Evolutionary conservation across 1,140 invertebrate genomes (phyloP).

Genomic region (Pararge aegeria): DNA sequence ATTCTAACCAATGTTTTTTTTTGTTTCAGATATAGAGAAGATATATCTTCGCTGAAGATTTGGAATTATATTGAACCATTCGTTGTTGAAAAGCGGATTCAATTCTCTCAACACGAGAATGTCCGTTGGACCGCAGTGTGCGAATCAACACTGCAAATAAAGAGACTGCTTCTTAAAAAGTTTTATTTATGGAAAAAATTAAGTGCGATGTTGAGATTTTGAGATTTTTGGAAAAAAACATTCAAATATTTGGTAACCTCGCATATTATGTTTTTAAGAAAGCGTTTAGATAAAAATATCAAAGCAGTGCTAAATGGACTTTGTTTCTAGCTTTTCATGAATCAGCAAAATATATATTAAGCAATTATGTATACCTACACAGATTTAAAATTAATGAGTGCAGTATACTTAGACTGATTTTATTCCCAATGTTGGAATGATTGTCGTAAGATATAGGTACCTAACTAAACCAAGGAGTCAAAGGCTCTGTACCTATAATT

Average conservation of each 20-base stretch:
- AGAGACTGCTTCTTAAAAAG: neutral
- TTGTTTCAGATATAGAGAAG: neutral
- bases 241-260: conserved; percentile 41
- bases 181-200: neutral
- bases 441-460: neutral
- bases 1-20: neutral
- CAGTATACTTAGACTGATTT: neutral
- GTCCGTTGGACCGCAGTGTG: neutral
- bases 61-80: too few species aligned
- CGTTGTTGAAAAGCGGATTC: neutral
- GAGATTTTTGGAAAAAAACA: conserved; percentile 39
- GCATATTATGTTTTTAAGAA: conserved; percentile 25
- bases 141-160: neutral
- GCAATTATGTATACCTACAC: too few species aligned
- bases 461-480: neutral
- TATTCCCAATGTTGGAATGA: neutral
- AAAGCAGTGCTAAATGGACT: neutral
- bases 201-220: neutral
- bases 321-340: neutral
- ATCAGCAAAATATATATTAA: too few species aligned
- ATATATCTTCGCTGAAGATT: too few species aligned
- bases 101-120: too few species aligned
- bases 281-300: neutral
- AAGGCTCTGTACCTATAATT: neutral
- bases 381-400: neutral